A percentile compares a stretch with the other conserved stretches of the same genome.
These are phyloP conservation scores for Microtus montanus DNA, from an alignment of 2,113 vertebrate species.

Conservation along the genomic window DNA sequence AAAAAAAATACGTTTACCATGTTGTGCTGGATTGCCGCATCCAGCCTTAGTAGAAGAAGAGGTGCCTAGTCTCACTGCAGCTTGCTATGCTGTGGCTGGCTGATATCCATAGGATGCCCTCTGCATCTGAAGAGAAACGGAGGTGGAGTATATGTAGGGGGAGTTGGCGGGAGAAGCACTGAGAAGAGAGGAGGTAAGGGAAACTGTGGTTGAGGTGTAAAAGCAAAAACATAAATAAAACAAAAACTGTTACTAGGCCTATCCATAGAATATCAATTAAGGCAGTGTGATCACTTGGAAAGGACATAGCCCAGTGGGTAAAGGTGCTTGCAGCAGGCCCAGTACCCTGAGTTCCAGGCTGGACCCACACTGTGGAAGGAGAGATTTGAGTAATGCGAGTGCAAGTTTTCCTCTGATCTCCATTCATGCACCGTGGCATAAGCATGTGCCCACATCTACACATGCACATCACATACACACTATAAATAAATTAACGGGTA, in stretches of 20 bases:
- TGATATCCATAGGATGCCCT: neutral
- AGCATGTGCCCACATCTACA: neutral
- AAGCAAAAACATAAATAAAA: neutral
- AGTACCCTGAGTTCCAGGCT: neutral
- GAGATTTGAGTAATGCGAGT: neutral
- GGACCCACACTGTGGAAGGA: neutral
- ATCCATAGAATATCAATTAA: conserved; percentile 29
- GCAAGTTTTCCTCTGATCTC: neutral
- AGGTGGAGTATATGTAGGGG: neutral
- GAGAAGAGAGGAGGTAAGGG: neutral
- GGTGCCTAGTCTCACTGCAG: neutral
- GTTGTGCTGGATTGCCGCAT: neutral
- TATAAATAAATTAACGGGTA: neutral
- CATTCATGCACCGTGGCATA: neutral
- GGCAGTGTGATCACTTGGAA: neutral
- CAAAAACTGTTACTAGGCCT: neutral
- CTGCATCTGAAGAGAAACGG: neutral
- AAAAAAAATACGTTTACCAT: neutral
- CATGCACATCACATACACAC: neutral
- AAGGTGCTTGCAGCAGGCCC: neutral
- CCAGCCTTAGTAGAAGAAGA: neutral
- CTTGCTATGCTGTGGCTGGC: neutral
- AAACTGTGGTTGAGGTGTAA: neutral
- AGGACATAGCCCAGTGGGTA: neutral
- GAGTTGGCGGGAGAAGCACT: neutral